Evolutionary conservation across 2,797 vertebrate genomes (phyloP).

Genomic region (Sebastolobus alascanus): DNA sequence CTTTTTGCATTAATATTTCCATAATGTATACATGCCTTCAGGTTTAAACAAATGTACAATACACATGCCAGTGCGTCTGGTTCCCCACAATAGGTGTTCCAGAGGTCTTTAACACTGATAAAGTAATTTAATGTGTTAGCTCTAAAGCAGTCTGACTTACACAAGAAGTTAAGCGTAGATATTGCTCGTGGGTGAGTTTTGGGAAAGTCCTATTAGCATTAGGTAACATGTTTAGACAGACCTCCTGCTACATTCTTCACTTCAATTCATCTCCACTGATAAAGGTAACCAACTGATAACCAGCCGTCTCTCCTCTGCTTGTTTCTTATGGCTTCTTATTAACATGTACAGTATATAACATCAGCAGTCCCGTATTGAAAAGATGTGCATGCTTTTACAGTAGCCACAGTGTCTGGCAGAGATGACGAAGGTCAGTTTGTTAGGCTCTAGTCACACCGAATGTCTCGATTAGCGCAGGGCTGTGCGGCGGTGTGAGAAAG

Average conservation of each 20-base stretch:
- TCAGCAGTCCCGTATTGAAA: background rate
- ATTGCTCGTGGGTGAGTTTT: background rate
- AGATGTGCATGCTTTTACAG: constrained; percentile 11
- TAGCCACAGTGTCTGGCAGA: background rate
- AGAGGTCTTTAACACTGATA: background rate
- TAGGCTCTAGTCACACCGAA: no score
- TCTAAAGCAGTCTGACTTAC: background rate
- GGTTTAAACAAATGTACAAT: constrained; percentile 2
- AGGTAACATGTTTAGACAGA: constrained; percentile 37
- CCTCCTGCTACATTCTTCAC: constrained; percentile 1
- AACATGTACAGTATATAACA: background rate
- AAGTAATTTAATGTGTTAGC: background rate
- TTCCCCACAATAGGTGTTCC: background rate
- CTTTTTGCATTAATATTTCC: constrained; percentile 11
- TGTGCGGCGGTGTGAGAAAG: no score
- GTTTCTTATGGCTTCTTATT: background rate
- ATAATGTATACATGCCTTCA: background rate
- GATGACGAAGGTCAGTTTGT: background rate
- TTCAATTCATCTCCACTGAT: constrained; percentile 32
- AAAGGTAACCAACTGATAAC: constrained; percentile 1
- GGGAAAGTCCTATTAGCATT: background rate
- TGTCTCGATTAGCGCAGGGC: no score
- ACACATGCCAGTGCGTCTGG: background rate
- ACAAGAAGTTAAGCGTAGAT: background rate
- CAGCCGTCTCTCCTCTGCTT: background rate